These are phyloP conservation scores for Murina feae DNA, from an alignment of 2,113 vertebrate species.

Conservation along the genomic window DNA sequence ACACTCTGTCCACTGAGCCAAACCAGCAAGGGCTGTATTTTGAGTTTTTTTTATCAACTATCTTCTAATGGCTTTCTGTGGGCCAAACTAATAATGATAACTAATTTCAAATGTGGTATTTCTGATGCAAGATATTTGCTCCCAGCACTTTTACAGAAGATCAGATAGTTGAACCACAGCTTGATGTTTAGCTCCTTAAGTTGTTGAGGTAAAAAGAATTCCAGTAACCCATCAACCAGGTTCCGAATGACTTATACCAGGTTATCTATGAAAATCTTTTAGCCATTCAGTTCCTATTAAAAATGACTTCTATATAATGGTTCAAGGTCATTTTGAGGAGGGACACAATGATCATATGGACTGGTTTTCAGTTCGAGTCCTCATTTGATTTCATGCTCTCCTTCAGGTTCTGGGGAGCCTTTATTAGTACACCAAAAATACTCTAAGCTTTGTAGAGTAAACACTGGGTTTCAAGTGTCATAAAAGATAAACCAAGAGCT, in stretches of 20 bases:
- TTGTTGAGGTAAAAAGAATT: neutral
- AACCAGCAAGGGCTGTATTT: no score
- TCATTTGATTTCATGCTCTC: neutral
- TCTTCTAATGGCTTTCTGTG: neutral
- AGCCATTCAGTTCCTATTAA: neutral
- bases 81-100: neutral
- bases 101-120: neutral
- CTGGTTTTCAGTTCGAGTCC: slow-evolving; percentile 15
- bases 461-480: slow-evolving; percentile 29
- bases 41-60: slow-evolving; percentile 30
- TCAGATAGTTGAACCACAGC: neutral
- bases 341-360: neutral
- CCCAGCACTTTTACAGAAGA: neutral
- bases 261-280: slow-evolving; percentile 22
- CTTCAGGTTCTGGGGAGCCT: neutral
- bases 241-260: neutral
- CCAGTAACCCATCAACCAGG: neutral
- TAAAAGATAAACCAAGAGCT: slow-evolving; percentile 39
- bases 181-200: neutral
- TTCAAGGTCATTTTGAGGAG: neutral
- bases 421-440: slow-evolving; percentile 31
- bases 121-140: neutral
- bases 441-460: slow-evolving; percentile 24
- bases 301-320: slow-evolving; percentile 19
- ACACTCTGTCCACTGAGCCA: no score